Evolutionary conservation across 2,797 vertebrate species (phyloP), one percentile per base, ranked within the genome.

Genomic region (Smutsia temminckii): DNA sequence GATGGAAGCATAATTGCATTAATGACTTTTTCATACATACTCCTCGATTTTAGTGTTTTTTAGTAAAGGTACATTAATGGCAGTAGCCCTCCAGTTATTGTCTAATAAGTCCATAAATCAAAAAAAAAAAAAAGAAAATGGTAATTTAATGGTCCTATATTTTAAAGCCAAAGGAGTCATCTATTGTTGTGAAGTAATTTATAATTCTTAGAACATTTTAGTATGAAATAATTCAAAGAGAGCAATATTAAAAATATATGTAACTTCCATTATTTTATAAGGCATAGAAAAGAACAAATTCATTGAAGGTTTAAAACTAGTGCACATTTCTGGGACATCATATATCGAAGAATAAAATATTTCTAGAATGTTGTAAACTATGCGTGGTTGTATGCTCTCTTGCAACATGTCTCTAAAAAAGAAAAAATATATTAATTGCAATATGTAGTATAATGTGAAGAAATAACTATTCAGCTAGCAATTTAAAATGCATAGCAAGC

Each of bases 71-170:
- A 87, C 81, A 77, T 92, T 95, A 96, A 92, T 95, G 91, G 16
- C 25, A 91, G 29, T 57, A 51, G 72, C 40, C 95, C 91, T 93
- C 89, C 29, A 95, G 95, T 93, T 95, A 94, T 68, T 95, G 12
- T 75, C 46, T 91, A 69, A 86, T 79, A 89, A 93, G 49, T 83
- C 17, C 63, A 94, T 95, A 72, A 97, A 97, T 96, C 74, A 94
- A 63, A 93, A 86, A 91, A 87, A 69, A n/a, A 86, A 79, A 37
- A 87, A 64, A 46, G 18, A 63, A 88, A 96, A 88, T 57, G 40
- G 71, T 93, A 83, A 16, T 95, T 96, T 96, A 97, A 95, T 95
- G 34, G 75, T 91, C 23, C 34, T 64, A 63, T 95, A 96, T 96
- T 94, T 97, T 96, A 97, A 81, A 75, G 8, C 66, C 16, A 13